A percentile compares a stretch with the other conserved stretches of the same genome.
Evolutionary conservation across 2,888 invertebrate species (phyloP).

Genomic region (Chamaedrilus cognettii): DNA sequence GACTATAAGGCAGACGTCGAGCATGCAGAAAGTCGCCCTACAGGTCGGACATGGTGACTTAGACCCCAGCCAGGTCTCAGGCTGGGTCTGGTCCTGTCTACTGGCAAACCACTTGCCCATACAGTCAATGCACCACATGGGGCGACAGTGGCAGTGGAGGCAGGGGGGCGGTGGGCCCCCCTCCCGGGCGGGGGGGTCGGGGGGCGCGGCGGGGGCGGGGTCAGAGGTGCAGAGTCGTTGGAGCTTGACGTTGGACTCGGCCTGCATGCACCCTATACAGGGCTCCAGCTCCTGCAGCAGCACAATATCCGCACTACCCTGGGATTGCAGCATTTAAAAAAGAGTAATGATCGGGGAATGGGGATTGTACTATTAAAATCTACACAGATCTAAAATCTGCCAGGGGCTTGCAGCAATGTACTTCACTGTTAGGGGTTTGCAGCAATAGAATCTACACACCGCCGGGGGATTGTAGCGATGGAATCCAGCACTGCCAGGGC

Average conservation of each 20-base stretch:
- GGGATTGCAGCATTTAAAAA: too few species aligned
- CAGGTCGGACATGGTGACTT: slow-evolving; percentile 89
- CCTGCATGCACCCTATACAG: slow-evolving; percentile 89
- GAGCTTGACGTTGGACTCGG: slow-evolving; percentile 76
- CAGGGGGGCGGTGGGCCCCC: too few species aligned
- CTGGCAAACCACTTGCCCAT: slow-evolving; percentile 73
- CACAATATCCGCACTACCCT: too few species aligned
- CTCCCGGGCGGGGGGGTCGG: too few species aligned
- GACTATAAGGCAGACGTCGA: slow-evolving; percentile 69
- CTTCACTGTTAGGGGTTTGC: too few species aligned
- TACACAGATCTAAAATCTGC: too few species aligned
- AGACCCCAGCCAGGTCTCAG: slow-evolving; percentile 76
- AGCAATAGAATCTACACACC: too few species aligned
- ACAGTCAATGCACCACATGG: slow-evolving; percentile 85
- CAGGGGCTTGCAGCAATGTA: too few species aligned
- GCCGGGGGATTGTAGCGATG: too few species aligned
- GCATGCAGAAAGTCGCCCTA: slow-evolving; percentile 79
- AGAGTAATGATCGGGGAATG: too few species aligned
- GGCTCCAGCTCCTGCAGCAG: slow-evolving; percentile 69
- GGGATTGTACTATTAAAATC: too few species aligned
- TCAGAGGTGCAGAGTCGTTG: slow-evolving; percentile 68
- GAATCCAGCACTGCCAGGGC: too few species aligned
- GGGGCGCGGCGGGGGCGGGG: slow-evolving; percentile 7
- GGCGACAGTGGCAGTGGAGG: slow-evolving; percentile 73
- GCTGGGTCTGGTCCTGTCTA: slow-evolving; percentile 69